Conservation (phyloP, 2,113 vertebrate species). For the Colaptes auratus region DNA sequence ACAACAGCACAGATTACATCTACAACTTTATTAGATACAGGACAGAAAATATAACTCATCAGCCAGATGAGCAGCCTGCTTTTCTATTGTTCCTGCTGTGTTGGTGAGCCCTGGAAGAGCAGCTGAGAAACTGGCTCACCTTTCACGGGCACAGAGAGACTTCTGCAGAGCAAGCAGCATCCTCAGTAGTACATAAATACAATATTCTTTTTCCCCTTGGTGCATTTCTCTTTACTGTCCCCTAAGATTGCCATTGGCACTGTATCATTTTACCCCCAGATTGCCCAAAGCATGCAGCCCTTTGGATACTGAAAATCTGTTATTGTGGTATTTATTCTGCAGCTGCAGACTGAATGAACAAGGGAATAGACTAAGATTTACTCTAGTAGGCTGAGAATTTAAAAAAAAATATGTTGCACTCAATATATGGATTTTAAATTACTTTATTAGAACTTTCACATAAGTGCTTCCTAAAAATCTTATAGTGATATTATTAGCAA, state of each 20-base stretch:
- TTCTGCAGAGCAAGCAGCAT: background rate
- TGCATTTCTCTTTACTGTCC: background rate
- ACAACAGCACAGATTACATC: background rate
- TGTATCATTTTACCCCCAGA: background rate
- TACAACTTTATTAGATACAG: background rate
- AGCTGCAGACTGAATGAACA: background rate
- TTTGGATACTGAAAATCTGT: background rate
- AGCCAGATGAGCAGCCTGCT: background rate
- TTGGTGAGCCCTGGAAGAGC: background rate
- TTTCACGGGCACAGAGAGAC: background rate
- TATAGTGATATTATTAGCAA: constrained; percentile 34
- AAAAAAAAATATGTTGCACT: background rate
- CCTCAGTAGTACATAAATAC: background rate
- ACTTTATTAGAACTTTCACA: background rate
- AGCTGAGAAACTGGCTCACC: background rate
- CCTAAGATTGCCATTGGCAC: background rate
- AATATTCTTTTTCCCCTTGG: background rate
- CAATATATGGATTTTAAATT: constrained; percentile 7
- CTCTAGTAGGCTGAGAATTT: background rate
- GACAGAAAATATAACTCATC: background rate
- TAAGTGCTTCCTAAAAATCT: constrained; percentile 41
- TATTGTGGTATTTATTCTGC: constrained; percentile 2
- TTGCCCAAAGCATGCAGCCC: background rate
- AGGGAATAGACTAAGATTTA: background rate
- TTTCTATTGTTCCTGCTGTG: background rate